Evolutionary conservation across 2,113 vertebrate genomes (phyloP).

Genomic region (Dicentrarchus labrax): DNA sequence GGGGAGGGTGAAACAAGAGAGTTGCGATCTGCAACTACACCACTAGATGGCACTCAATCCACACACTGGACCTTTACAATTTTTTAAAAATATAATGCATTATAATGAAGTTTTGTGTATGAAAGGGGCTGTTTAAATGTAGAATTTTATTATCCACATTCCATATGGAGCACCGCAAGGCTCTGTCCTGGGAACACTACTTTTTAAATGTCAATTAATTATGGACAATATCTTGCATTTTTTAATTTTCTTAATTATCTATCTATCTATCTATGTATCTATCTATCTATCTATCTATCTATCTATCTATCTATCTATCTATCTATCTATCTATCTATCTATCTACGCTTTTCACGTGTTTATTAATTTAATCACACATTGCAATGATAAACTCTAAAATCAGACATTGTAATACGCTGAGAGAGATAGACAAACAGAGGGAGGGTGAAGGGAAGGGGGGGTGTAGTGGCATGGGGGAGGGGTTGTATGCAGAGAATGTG

Average conservation of each 20-base stretch:
- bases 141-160: too few species aligned
- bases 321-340: slow-evolving; percentile 12
- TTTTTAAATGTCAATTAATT: too few species aligned
- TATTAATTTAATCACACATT: slow-evolving; percentile 78
- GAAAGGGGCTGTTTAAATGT: neutral
- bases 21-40: too few species aligned
- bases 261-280: too few species aligned
- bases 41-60: too few species aligned
- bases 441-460: slow-evolving; percentile 23
- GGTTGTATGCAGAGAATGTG: slow-evolving; percentile 51
- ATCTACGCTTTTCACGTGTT: slow-evolving; percentile 4
- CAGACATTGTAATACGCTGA: slow-evolving; percentile 82
- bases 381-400: slow-evolving; percentile 88
- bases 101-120: neutral
- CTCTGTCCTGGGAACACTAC: too few species aligned
- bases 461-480: slow-evolving; percentile 33
- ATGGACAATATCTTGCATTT: too few species aligned
- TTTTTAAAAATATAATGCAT: too few species aligned
- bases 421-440: slow-evolving; percentile 58
- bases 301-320: slow-evolving; percentile 5
- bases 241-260: too few species aligned
- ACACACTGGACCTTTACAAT: too few species aligned
- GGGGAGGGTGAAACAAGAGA: too few species aligned
- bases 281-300: slow-evolving; percentile 1
- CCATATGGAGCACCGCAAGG: too few species aligned